phyloP scores from a whole-genome alignment of 2,797 vertebrate species.

The Halcyon badia region DNA sequence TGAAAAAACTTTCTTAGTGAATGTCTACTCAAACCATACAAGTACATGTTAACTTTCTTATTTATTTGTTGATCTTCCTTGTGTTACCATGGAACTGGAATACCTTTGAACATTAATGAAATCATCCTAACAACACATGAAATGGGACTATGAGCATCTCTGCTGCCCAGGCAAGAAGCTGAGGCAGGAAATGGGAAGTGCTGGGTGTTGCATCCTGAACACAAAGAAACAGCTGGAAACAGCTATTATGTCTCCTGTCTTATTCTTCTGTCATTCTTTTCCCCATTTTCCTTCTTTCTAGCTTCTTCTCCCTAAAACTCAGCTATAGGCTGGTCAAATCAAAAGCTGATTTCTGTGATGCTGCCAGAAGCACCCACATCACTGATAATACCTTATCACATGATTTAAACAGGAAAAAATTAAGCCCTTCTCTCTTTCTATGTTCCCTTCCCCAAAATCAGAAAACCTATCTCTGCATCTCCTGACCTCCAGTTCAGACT shows the following conservation, averaged over 20 bases:
- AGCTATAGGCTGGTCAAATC: constrained; percentile 19
- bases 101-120: background rate
- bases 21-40: background rate
- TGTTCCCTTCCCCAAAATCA: background rate
- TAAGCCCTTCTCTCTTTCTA: background rate
- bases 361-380: background rate
- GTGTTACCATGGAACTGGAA: background rate
- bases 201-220: background rate
- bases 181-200: background rate
- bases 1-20: constrained; percentile 13
- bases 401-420: background rate
- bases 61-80: background rate
- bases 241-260: background rate
- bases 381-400: background rate
- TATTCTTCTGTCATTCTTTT: background rate
- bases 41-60: background rate
- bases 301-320: background rate
- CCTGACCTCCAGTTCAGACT: background rate
- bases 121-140: background rate
- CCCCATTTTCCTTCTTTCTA: constrained; percentile 11
- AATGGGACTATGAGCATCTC: background rate
- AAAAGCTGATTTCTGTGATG: constrained; percentile 37
- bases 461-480: background rate
- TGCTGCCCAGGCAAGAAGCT: background rate
- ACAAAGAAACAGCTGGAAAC: background rate